Evolutionary conservation across 1,140 invertebrate species (phyloP).

Genomic region (Drosophila sproati): DNA sequence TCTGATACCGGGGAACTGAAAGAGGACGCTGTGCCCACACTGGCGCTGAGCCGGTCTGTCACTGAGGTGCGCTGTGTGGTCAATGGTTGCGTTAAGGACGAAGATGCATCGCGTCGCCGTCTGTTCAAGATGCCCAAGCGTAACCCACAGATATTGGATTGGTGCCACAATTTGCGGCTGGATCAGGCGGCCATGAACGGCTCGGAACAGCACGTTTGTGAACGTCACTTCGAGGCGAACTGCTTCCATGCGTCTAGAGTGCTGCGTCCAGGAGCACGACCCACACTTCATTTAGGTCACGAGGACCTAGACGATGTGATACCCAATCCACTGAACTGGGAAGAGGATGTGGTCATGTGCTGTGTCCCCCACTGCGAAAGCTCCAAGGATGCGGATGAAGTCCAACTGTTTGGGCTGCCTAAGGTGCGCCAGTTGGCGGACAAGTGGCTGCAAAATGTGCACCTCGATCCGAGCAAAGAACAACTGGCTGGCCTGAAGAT

Average conservation of each 20-base stretch:
- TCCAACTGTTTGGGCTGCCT: conserved; percentile 48
- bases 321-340: conserved; percentile 42
- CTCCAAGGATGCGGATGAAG: conserved; percentile 24
- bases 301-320: conserved; percentile 24
- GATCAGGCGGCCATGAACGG: conserved; percentile 14
- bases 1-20: conserved; percentile 42
- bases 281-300: conserved; percentile 64
- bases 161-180: conserved; percentile 63
- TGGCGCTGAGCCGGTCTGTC: conserved; percentile 45
- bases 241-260: conserved; percentile 50
- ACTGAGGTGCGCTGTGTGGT: conserved; percentile 49
- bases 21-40: conserved; percentile 59
- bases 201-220: conserved; percentile 52
- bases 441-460: conserved; percentile 68
- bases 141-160: conserved; percentile 31
- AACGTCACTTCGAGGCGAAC: conserved; percentile 66
- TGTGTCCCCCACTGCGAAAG: conserved; percentile 58
- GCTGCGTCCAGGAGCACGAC: conserved; percentile 54
- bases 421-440: conserved; percentile 33
- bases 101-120: conserved; percentile 24
- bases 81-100: conserved; percentile 38
- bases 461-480: conserved; percentile 24
- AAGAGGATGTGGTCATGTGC: conserved; percentile 31
- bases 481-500: conserved; percentile 37
- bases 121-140: conserved; percentile 60